phyloP scores from a whole-genome alignment of 2,113 vertebrate genomes.

The Oenanthe oenanthe region DNA sequence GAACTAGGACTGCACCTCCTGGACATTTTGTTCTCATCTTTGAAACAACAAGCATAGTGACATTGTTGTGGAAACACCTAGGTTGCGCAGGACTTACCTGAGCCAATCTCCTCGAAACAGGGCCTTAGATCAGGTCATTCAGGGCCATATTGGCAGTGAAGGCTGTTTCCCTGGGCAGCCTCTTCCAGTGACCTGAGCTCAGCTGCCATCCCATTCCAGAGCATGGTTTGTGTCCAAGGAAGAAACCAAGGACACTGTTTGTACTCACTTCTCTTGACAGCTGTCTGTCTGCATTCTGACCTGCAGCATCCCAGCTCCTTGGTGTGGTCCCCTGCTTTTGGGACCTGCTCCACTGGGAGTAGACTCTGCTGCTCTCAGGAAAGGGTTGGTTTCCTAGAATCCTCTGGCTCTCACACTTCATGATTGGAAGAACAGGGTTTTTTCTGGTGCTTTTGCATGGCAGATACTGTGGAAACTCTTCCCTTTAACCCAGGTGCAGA shows the following conservation, averaged over 20 bases:
- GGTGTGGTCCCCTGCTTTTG: background rate
- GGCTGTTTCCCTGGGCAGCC: background rate
- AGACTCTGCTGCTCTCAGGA: background rate
- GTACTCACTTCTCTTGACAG: background rate
- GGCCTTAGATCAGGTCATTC: background rate
- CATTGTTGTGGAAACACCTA: background rate
- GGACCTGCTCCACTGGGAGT: background rate
- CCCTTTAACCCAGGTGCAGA: background rate
- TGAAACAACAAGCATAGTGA: background rate
- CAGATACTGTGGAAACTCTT: background rate
- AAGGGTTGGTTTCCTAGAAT: background rate
- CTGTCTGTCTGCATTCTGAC: background rate
- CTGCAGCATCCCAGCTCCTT: background rate
- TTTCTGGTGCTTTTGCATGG: background rate
- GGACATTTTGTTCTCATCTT: background rate
- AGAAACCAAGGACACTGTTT: fast-evolving
- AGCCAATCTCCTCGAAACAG: background rate
- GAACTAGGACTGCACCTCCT: background rate
- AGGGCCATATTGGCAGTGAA: background rate
- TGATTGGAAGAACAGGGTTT: background rate
- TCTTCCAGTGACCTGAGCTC: background rate
- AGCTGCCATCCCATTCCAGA: background rate
- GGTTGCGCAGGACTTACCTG: background rate
- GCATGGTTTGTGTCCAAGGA: background rate
- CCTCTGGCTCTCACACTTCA: background rate